Evolutionary conservation across 2,888 invertebrate genomes (phyloP).

Genomic region (Syrista parreyssii): DNA sequence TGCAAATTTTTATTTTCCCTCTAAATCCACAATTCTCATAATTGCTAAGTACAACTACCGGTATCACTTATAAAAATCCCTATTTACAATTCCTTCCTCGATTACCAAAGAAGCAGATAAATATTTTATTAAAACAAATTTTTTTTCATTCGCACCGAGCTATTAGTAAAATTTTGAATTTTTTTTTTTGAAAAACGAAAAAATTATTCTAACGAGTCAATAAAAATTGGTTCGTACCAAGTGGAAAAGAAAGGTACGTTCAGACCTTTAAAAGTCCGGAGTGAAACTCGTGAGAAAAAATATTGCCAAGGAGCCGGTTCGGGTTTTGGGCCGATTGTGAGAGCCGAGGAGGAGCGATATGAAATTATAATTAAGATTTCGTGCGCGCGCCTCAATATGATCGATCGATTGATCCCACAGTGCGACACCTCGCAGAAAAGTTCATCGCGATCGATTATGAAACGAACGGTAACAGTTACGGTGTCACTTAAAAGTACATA

Average conservation of each 20-base stretch:
- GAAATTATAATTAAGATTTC: not conserved
- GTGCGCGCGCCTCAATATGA: not conserved
- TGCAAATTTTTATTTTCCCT: not conserved
- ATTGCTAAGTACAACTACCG: not conserved
- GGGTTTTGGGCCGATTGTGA: not conserved
- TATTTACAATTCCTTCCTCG: too few species aligned
- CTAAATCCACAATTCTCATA: not conserved
- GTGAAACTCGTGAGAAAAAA: not conserved
- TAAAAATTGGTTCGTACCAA: not conserved
- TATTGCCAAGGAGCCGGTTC: not conserved
- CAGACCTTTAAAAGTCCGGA: not conserved
- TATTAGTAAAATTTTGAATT: not conserved
- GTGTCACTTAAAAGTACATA: not conserved
- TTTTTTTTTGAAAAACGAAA: not conserved
- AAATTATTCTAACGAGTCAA: not conserved
- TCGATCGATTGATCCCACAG: not conserved
- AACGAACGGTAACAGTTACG: not conserved
- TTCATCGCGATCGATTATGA: slow-evolving; percentile 1
- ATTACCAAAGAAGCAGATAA: not conserved
- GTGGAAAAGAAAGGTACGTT: not conserved
- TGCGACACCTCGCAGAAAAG: not conserved
- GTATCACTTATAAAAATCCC: not conserved
- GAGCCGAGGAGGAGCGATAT: not conserved
- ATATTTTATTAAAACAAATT: not conserved
- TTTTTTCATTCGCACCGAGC: not conserved